phyloP scores from a whole-genome alignment of 1,140 invertebrate genomes.

The Choristoneura fumiferana region DNA sequence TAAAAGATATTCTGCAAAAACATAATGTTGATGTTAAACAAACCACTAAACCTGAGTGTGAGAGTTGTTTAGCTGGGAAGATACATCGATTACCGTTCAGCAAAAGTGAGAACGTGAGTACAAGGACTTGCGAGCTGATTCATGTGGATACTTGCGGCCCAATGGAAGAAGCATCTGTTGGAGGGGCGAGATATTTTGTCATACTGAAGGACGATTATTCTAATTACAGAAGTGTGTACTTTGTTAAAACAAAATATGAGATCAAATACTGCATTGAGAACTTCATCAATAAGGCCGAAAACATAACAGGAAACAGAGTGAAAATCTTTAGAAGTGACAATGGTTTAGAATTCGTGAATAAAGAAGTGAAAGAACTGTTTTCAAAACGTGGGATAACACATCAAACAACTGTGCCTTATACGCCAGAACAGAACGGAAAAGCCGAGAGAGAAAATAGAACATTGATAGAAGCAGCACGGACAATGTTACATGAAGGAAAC shows the following conservation, averaged over 20 bases:
- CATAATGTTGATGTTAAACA: constrained; percentile 41
- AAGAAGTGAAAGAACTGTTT: constrained; percentile 39
- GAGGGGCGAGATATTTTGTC: constrained; percentile 49
- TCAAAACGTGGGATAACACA: constrained; percentile 44
- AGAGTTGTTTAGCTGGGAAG: constrained; percentile 22
- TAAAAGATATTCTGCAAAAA: constrained; percentile 45
- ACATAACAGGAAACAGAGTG: constrained; percentile 41
- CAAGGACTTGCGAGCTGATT: constrained; percentile 32
- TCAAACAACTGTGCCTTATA: constrained; percentile 55
- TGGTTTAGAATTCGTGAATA: constrained; percentile 62
- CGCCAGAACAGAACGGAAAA: constrained; percentile 71
- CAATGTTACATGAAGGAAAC: constrained; percentile 38
- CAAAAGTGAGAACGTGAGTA: constrained; percentile 22
- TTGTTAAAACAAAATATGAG: constrained; percentile 61
- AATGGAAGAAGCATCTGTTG: constrained; percentile 35
- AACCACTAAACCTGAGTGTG: no score
- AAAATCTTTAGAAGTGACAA: constrained; percentile 60
- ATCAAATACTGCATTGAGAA: constrained; percentile 36
- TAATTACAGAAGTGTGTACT: constrained; percentile 46
- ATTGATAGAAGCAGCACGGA: constrained; percentile 61
- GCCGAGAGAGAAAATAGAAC: constrained; percentile 64
- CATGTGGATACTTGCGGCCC: constrained; percentile 38
- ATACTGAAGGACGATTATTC: constrained; percentile 57
- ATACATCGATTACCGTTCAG: constrained; percentile 29
- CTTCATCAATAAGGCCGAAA: constrained; percentile 37